phyloP scores from a whole-genome alignment of 2,888 invertebrate species.

The Calliphora vomitoria region DNA sequence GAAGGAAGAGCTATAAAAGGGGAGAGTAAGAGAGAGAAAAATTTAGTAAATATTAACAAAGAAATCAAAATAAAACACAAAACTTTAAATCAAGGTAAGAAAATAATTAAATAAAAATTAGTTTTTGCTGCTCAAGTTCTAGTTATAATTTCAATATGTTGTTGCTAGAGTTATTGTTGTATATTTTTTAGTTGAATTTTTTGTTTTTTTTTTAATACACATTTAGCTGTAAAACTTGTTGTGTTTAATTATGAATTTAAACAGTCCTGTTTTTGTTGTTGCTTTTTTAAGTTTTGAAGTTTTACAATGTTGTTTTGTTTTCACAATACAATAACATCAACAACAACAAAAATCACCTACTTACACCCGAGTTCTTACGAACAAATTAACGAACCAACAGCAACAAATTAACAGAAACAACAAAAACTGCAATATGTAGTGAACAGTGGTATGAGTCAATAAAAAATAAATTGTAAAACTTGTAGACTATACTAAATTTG shows the following conservation, averaged over 20 bases:
- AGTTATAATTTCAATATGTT: neutral
- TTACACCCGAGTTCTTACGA: no score
- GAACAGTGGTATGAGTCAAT: no score
- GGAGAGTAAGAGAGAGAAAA: constrained; percentile 21
- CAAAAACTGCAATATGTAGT: no score
- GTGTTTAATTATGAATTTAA: constrained; percentile 3
- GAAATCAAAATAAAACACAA: constrained; percentile 53
- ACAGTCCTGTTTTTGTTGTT: neutral
- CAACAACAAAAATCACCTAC: no score
- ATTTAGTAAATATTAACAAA: constrained; percentile 13
- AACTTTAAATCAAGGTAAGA: constrained; percentile 29
- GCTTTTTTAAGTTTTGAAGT: constrained; percentile 5
- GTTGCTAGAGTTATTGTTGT: no score
- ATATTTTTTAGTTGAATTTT: constrained; percentile 5
- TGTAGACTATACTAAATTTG: no score
- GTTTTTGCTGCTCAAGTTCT: neutral
- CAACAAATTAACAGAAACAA: no score
- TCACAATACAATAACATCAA: neutral
- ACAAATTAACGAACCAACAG: no score
- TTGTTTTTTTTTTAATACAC: constrained; percentile 15
- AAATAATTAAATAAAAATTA: neutral
- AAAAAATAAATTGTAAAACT: no score
- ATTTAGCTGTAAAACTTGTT: constrained; percentile 56
- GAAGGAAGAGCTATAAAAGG: constrained; percentile 55
- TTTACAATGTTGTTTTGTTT: constrained; percentile 32